Conservation (phyloP, 2,888 invertebrate genomes). For the Dinocampus coccinellae region DNA sequence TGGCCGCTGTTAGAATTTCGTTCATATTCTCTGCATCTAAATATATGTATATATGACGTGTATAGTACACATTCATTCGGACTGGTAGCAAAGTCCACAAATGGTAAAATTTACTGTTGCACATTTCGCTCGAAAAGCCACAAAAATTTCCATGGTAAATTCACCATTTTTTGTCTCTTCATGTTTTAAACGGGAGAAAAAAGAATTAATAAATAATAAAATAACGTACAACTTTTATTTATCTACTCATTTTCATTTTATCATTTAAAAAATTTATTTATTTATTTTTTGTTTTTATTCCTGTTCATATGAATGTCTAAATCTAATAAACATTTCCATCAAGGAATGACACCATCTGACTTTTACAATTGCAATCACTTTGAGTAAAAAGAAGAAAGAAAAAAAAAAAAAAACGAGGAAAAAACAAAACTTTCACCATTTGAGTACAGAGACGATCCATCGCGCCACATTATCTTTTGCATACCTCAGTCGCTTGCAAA, state of each 20-base stretch:
- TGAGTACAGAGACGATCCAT: slow-evolving; percentile 29
- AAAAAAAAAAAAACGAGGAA: too few relatives aligned
- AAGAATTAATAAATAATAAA: background rate
- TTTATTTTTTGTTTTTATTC: background rate
- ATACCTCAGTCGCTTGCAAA: slow-evolving; percentile 17
- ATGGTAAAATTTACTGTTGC: background rate
- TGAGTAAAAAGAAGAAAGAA: background rate
- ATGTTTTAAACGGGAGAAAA: background rate
- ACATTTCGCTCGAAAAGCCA: background rate
- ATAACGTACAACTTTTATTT: background rate
- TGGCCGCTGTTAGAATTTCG: slow-evolving; percentile 46
- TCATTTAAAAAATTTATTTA: background rate
- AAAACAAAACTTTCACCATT: slow-evolving; percentile 31
- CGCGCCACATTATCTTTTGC: background rate
- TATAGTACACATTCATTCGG: background rate
- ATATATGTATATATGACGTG: background rate
- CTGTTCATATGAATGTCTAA: background rate
- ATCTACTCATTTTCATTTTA: too few relatives aligned
- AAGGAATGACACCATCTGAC: slow-evolving; percentile 8
- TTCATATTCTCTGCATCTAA: slow-evolving; percentile 23
- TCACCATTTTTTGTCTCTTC: background rate
- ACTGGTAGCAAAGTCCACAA: background rate
- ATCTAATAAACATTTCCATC: background rate
- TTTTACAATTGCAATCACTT: slow-evolving; percentile 17
- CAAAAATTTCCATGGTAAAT: background rate